Conservation (phyloP, 2,888 invertebrate species). For the Eubasilissa splendida region DNA sequence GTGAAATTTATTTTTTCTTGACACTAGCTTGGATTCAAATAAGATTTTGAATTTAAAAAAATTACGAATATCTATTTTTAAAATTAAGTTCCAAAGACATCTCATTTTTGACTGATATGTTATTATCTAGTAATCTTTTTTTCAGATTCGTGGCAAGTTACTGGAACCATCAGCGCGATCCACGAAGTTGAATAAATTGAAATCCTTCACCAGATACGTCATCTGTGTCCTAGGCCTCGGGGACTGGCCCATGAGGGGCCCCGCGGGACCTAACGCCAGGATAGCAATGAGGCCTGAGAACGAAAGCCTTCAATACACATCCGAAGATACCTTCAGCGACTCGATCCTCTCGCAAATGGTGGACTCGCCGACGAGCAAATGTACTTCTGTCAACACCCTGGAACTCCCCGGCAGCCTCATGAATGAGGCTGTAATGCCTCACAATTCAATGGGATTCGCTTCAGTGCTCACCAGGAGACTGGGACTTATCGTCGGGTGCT, state of each 20-base stretch:
- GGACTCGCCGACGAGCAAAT: conserved; percentile 83
- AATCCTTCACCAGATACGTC: conserved; percentile 85
- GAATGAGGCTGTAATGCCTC: conserved; percentile 74
- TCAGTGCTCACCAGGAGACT: conserved; percentile 86
- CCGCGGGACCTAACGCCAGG: conserved; percentile 71
- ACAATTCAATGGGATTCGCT: conserved; percentile 80
- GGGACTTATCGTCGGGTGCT: conserved; percentile 89
- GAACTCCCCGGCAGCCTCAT: conserved; percentile 79
- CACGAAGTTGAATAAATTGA: conserved; percentile 81
- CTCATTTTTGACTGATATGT: background rate
- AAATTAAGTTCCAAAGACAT: background rate
- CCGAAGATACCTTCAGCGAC: conserved; percentile 76
- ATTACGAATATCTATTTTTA: too few species aligned
- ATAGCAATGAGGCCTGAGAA: conserved; percentile 68
- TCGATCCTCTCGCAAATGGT: conserved; percentile 73
- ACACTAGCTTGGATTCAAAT: too few species aligned
- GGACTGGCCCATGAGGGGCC: conserved; percentile 75
- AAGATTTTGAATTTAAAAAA: too few species aligned
- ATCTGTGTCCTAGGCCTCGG: conserved; percentile 92
- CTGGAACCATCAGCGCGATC: conserved; percentile 83
- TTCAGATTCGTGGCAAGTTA: conserved; percentile 83
- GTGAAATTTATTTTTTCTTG: too few species aligned
- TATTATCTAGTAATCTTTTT: conserved; percentile 50
- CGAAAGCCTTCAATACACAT: conserved; percentile 64
- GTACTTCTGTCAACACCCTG: conserved; percentile 83